Evolutionary conservation across 2,113 vertebrate genomes (phyloP).

Genomic region (Thamnaconus septentrionalis): DNA sequence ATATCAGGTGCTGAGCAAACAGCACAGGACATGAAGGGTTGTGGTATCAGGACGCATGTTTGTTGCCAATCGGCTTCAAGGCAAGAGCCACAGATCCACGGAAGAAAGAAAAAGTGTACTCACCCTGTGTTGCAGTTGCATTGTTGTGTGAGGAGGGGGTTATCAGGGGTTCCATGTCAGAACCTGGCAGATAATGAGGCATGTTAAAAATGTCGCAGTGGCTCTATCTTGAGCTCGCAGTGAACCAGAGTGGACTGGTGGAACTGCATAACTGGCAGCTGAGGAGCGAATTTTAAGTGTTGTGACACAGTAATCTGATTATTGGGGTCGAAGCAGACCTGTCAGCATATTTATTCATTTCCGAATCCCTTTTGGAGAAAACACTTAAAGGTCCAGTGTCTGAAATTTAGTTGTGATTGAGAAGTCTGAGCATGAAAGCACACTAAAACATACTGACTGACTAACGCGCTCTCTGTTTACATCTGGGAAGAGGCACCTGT

Average conservation of each 20-base stretch:
- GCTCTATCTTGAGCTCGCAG: slow-evolving; percentile 11
- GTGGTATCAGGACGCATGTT: neutral
- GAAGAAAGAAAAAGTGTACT: slow-evolving; percentile 1
- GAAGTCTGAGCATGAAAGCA: no score
- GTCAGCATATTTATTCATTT: no score
- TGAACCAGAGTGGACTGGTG: slow-evolving; percentile 12
- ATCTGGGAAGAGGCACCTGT: no score
- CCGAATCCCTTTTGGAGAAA: no score
- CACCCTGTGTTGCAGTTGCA: slow-evolving; percentile 39
- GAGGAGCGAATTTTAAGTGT: slow-evolving; percentile 17
- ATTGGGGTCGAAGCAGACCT: slow-evolving; percentile 5
- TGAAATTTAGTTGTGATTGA: no score
- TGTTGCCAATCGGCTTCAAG: neutral
- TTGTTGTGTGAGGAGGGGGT: neutral
- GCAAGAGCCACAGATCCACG: neutral
- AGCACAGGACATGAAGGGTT: neutral
- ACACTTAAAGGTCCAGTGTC: no score
- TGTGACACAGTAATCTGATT: slow-evolving; percentile 55
- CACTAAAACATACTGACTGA: no score
- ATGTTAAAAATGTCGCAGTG: slow-evolving; percentile 37
- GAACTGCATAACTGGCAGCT: slow-evolving; percentile 25
- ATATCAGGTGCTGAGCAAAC: slow-evolving; percentile 18
- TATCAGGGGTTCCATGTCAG: slow-evolving; percentile 13
- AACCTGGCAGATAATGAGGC: slow-evolving; percentile 30
- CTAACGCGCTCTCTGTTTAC: no score